phyloP scores from a whole-genome alignment of 2,113 vertebrate genomes.

The Rynchops niger region DNA sequence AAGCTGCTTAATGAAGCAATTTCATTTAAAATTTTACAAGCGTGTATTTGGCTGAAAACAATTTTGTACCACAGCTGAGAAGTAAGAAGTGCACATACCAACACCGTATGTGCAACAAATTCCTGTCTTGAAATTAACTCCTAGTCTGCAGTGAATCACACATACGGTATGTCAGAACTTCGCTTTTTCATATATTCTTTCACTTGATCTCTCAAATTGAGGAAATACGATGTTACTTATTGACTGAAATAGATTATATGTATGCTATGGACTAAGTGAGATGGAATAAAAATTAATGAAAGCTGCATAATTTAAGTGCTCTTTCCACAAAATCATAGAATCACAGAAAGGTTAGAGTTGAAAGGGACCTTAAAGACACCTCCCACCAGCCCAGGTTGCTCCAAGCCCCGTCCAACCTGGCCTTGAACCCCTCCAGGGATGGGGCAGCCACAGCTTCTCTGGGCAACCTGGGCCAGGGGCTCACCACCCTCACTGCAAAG shows the following conservation, averaged over 20 bases:
- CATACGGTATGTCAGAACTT: not conserved
- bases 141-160: not conserved
- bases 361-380: no score
- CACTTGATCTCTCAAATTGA: not conserved
- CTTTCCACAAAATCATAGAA: not conserved
- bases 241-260: not conserved
- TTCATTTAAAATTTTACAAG: not conserved
- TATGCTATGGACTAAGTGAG: not conserved
- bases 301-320: not conserved
- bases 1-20: not conserved
- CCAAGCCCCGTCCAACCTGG: no score
- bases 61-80: not conserved
- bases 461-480: no score
- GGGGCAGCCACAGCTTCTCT: no score
- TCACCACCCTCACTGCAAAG: no score
- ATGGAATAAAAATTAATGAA: not conserved
- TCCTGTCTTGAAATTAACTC: not conserved
- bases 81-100: not conserved
- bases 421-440: no score
- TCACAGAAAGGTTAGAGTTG: no score
- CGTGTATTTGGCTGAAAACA: not conserved
- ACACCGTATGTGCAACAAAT: not conserved
- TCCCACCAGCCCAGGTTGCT: no score
- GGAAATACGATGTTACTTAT: not conserved
- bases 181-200: not conserved